Evolutionary conservation across 1,140 invertebrate genomes (phyloP), one percentile per base, ranked within the genome.

Genomic region (Orchestia grillus): DNA sequence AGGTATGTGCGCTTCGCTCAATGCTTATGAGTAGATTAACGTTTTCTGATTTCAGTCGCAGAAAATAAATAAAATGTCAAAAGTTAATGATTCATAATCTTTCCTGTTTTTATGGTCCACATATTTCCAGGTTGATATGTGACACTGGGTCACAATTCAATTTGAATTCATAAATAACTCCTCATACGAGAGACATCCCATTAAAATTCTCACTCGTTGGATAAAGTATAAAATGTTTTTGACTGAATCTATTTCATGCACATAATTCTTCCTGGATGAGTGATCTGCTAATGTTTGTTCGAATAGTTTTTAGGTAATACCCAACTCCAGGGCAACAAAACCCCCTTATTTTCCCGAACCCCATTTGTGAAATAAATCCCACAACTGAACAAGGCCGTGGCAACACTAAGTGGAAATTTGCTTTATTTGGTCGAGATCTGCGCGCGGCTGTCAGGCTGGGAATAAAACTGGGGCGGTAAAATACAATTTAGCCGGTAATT

Each of bases 401-500:
- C 62, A 36, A 77, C 1, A 77, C 62, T 77, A 77, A 77, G 62
- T 77, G 62, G 62, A 77, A 77, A 77, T 23, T 77, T 77, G 62
- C 62, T 77, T 77, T 77, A 77, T 77, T 77, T 28, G 11, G 62
- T 28, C 62, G 11, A 77, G 62, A 77, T 77, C 62, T 77, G 62
- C 28, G 62, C 62, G 36, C 11, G 28, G 62, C 62, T 77, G 62
- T 77, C 62, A 77, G 62, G 36, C 62, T 77, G 62, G 28, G 62
- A 77, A 77, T 77, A 77, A 77, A 77, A 77, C 62, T 77, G 36
- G 62, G 62, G 62, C 62, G 11, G 62, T 77, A 77, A 77, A 77
- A 77, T 77, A 77, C 62, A 77, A 77, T 77, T 77, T 77, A 77
- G 62, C 15, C 62, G 62, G 62, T 77, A 77, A 91, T 91, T 91